phyloP scores from a whole-genome alignment of 2,888 invertebrate genomes.

The Frankliniella fusca region DNA sequence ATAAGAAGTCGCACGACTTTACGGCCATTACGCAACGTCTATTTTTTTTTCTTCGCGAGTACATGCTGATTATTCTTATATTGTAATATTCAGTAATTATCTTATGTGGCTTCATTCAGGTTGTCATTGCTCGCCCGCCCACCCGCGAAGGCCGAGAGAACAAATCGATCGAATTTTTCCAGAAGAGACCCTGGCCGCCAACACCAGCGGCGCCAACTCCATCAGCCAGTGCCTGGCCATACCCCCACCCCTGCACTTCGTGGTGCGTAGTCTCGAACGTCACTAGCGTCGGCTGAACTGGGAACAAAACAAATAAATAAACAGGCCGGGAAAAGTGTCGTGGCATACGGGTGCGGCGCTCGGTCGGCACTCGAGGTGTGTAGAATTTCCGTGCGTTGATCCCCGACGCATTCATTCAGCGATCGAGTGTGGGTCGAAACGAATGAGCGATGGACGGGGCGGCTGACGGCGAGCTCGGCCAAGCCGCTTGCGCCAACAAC shows the following conservation, averaged over 20 bases:
- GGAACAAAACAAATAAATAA: conserved; percentile 17
- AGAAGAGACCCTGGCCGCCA: neutral
- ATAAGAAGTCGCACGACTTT: too few relatives aligned
- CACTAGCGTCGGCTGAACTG: conserved; percentile 9
- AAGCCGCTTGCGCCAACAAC: neutral
- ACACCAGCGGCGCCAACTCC: neutral
- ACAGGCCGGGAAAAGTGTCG: conserved; percentile 14
- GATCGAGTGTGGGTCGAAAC: neutral
- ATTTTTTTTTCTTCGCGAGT: too few relatives aligned
- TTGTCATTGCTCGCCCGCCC: too few relatives aligned
- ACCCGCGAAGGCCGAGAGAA: neutral
- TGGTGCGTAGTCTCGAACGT: conserved; percentile 7
- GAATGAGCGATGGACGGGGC: conserved; percentile 8
- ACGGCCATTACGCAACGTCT: too few relatives aligned
- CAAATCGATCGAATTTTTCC: conserved; percentile 4
- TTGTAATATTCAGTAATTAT: too few relatives aligned
- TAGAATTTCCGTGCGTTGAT: neutral
- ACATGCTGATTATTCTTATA: too few relatives aligned
- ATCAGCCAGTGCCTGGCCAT: too few relatives aligned
- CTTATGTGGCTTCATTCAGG: too few relatives aligned
- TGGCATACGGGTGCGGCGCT: neutral
- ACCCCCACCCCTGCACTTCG: neutral
- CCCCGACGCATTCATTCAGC: neutral
- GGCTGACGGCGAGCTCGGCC: neutral
- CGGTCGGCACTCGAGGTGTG: neutral